Evolutionary conservation across 2,113 vertebrate genomes (phyloP), one percentile per base, ranked within the genome.

Genomic region (Cricetomys ansorgei): DNA sequence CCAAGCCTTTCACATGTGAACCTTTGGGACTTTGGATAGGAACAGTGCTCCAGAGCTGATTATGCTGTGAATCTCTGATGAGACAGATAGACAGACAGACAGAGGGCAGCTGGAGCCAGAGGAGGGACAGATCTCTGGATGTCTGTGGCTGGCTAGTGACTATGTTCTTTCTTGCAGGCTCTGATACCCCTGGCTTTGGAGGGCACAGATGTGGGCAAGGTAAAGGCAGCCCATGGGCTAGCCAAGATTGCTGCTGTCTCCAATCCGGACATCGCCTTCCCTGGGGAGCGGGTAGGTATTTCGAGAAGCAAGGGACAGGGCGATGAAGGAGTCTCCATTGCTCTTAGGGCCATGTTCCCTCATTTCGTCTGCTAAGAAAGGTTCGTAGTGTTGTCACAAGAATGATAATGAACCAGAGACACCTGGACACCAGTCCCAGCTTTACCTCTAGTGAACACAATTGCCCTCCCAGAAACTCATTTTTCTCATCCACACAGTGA

Each of bases 211-310:
- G 91, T 97, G 59, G 99, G 99, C 75, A 99, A 99, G 96, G 98
- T 99, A 94, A 99, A 99, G 95, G 99, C 99, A 69, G 97, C 98
- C 79, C 99, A 99, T 0, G 99, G 99, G 53, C 98, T 99, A 62
- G 99, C 99, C 10, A 99, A 99, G 98, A 99, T 99, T 31, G 99
- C 99, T 8, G 98, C 99, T 1, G 98, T 99, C 95, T 99, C 99
- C 79, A 99, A 99, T 87, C 99, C 99, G 13, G 99, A 99, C 91
- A 99, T 99, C 0, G 99, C 99, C 62, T 99, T 99, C 92, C 99
- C 99, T 0, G 99, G 99, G 6, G 99, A 99, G 95, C 98, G 99
- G 98, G 99, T 99, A 98, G 97, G 99, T 98, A 43, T 77, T 7
- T 23, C n/a, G 11, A 31, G 65, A 25, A 12, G 12, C 3, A 7